A percentile compares a stretch with the other conserved stretches of the same genome.
phyloP scores from a whole-genome alignment of 1,140 invertebrate species.

The Calosoma granatense region DNA sequence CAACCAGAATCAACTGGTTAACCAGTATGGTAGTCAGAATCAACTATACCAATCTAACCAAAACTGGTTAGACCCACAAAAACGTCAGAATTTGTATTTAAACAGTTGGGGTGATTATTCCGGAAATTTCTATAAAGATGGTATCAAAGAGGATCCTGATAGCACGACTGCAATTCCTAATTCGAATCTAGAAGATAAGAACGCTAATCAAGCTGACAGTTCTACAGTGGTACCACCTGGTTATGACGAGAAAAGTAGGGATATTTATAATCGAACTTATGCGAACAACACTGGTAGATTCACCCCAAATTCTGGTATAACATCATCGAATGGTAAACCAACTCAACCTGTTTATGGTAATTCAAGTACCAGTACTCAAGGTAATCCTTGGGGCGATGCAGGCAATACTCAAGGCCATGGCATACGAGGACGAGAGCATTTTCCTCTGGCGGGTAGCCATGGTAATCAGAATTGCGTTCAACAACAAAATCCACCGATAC shows the following conservation, averaged over 20 bases:
- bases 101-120: slow-evolving; percentile 41
- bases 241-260: neutral
- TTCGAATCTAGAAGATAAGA: neutral
- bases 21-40: slow-evolving; percentile 35
- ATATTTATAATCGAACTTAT: neutral
- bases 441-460: neutral
- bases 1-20: slow-evolving; percentile 41
- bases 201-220: neutral
- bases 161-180: slow-evolving; percentile 42
- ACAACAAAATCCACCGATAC: neutral
- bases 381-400: neutral
- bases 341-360: too few relatives aligned
- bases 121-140: slow-evolving; percentile 34
- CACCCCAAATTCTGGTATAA: neutral
- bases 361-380: neutral
- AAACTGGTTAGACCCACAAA: slow-evolving; percentile 37
- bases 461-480: neutral
- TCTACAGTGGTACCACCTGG: neutral
- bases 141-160: slow-evolving; percentile 50
- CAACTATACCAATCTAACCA: slow-evolving; percentile 35
- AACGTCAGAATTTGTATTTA: slow-evolving; percentile 8
- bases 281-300: neutral
- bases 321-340: neutral
- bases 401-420: neutral
- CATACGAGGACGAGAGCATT: neutral